A percentile compares a stretch with the other conserved stretches of the same genome.
Evolutionary conservation across 2,888 invertebrate genomes (phyloP).

Genomic region (Pecten maximus): DNA sequence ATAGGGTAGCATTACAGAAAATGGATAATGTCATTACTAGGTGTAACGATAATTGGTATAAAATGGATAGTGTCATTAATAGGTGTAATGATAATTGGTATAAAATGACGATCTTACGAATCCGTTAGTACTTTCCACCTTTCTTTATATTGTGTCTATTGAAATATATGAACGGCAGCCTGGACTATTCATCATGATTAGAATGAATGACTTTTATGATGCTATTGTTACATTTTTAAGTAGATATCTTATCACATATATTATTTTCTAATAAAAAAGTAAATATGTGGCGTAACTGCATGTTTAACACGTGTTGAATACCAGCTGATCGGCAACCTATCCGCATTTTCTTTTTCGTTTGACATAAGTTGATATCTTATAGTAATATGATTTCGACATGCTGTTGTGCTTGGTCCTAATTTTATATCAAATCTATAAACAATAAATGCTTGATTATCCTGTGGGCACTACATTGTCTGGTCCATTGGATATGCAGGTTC

Average conservation of each 20-base stretch:
- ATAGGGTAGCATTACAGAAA: not conserved
- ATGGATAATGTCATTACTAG: not conserved
- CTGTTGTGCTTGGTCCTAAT: too few species aligned
- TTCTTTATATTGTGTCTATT: not conserved
- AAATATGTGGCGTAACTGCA: not conserved
- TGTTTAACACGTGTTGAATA: not conserved
- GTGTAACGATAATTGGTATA: not conserved
- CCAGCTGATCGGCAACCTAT: not conserved
- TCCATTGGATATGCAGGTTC: too few species aligned
- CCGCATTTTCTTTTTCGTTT: too few species aligned
- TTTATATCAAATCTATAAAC: too few species aligned
- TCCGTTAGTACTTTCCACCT: not conserved
- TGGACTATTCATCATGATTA: not conserved
- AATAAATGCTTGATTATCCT: too few species aligned
- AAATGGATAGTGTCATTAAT: not conserved
- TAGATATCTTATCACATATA: not conserved
- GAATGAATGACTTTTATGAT: not conserved
- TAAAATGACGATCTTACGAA: not conserved
- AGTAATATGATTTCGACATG: too few species aligned
- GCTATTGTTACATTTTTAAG: not conserved
- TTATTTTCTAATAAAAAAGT: not conserved
- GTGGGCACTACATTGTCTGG: too few species aligned
- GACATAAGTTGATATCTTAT: too few species aligned
- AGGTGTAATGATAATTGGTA: slow-evolving; percentile 5
- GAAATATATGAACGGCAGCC: not conserved